A percentile compares a stretch with the other conserved stretches of the same genome.
These are phyloP conservation scores for Arctopsyche grandis DNA, from an alignment of 1,140 invertebrate species.

Conservation along the genomic window DNA sequence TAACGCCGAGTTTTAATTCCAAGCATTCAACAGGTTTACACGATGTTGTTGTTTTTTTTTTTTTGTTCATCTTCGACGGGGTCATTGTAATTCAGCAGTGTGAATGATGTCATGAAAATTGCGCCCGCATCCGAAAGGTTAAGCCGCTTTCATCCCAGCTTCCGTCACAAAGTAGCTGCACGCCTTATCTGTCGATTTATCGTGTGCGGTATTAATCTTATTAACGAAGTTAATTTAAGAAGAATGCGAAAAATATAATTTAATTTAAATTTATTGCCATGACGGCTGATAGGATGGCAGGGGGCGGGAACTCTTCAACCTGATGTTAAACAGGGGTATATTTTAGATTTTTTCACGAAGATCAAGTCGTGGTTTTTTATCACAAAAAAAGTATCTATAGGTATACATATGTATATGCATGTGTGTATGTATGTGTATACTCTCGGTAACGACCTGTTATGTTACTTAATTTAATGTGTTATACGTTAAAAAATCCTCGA, in stretches of 20 bases:
- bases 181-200: neutral
- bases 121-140: neutral
- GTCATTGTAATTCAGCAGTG: conserved; percentile 6
- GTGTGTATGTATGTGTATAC: conserved; percentile 4
- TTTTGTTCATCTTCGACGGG: neutral
- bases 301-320: conserved; percentile 35
- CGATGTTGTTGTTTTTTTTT: no score
- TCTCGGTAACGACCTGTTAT: conserved; percentile 41
- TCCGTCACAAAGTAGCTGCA: neutral
- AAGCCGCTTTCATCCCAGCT: neutral
- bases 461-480: conserved; percentile 44
- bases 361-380: neutral
- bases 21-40: no score
- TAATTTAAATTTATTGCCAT: conserved; percentile 46
- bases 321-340: conserved; percentile 42
- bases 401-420: neutral
- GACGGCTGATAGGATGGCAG: conserved; percentile 47
- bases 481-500: conserved; percentile 29
- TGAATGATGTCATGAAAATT: neutral
- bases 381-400: neutral
- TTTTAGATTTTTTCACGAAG: conserved; percentile 32
- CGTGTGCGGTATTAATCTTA: neutral
- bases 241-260: conserved; percentile 46
- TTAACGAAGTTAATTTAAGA: conserved; percentile 35
- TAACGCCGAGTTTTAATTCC: neutral